A percentile compares a stretch with the other conserved stretches of the same genome.
Conservation (phyloP, 2,888 invertebrate genomes). For the Melinaea menophilus region DNA sequence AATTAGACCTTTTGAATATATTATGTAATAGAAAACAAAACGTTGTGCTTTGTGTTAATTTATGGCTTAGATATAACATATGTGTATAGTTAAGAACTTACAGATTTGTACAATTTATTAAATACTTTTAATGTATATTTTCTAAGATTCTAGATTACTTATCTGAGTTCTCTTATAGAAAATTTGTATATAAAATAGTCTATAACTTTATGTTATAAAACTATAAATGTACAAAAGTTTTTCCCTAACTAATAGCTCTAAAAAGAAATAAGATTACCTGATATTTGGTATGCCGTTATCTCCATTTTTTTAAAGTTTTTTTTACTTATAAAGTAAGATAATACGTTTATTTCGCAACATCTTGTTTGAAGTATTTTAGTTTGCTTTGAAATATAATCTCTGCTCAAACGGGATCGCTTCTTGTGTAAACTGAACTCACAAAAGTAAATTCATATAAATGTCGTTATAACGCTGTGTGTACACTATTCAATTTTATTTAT, state of each 20-base stretch:
- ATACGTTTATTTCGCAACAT: slow-evolving; percentile 1
- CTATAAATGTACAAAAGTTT: too few species aligned
- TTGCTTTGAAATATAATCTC: slow-evolving; percentile 7
- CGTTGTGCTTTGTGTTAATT: slow-evolving; percentile 1
- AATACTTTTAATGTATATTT: too few species aligned
- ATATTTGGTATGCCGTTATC: not conserved
- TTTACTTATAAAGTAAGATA: not conserved
- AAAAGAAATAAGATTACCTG: too few species aligned
- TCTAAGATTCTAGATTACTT: too few species aligned
- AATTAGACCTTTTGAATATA: not conserved
- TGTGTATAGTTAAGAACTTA: too few species aligned
- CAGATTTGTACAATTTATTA: too few species aligned
- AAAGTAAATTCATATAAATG: slow-evolving; percentile 3
- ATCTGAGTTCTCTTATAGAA: too few species aligned
- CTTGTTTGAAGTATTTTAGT: slow-evolving; percentile 3
- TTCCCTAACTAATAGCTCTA: too few species aligned
- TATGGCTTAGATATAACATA: not conserved
- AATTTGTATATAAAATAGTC: too few species aligned
- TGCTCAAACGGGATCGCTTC: slow-evolving; percentile 10
- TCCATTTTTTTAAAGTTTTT: not conserved
- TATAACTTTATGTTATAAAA: too few species aligned
- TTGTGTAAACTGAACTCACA: slow-evolving; percentile 13
- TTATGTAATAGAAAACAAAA: not conserved
- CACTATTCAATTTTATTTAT: not conserved
- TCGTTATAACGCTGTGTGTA: not conserved